phyloP scores from a whole-genome alignment of 2,113 vertebrate genomes.

The Chaenocephalus aceratus region DNA sequence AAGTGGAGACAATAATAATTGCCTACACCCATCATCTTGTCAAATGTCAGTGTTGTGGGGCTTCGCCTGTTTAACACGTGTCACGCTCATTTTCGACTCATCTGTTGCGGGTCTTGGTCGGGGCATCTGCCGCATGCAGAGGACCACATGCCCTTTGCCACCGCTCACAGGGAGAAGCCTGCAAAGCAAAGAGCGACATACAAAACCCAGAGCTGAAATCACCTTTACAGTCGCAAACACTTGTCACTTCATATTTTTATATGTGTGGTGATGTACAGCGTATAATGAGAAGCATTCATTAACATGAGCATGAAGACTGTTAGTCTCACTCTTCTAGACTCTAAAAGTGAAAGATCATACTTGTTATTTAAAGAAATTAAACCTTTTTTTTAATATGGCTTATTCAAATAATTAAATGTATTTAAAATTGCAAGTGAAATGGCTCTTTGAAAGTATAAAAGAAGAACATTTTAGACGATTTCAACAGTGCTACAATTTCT shows the following conservation, averaged over 20 bases:
- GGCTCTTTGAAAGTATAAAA: background rate
- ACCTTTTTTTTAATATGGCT: too few species aligned
- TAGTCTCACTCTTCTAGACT: background rate
- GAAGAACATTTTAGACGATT: too few species aligned
- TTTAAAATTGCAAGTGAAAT: background rate
- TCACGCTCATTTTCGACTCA: slow-evolving; percentile 79
- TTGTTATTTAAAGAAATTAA: background rate
- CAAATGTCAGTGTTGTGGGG: slow-evolving; percentile 69
- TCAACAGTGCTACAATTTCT: background rate
- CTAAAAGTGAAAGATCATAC: background rate
- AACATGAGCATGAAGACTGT: slow-evolving; percentile 15
- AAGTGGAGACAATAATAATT: slow-evolving; percentile 71
- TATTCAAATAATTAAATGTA: background rate
- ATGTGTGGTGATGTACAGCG: slow-evolving; percentile 36
- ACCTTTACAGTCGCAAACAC: slow-evolving; percentile 46
- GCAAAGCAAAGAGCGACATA: slow-evolving; percentile 7
- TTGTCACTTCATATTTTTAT: slow-evolving; percentile 50
- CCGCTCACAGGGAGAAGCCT: slow-evolving; percentile 51
- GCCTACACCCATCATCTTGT: slow-evolving; percentile 75
- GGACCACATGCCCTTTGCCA: slow-evolving; percentile 67
- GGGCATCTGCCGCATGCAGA: slow-evolving; percentile 63
- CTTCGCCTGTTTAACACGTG: slow-evolving; percentile 79
- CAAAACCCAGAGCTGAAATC: slow-evolving; percentile 46
- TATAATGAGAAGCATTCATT: slow-evolving; percentile 38
- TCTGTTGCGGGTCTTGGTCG: slow-evolving; percentile 65